Percentiles rank a stretch among this genome's conserved stretches.
Conservation (phyloP, 1,140 invertebrate species). For the Pantala flavescens region DNA sequence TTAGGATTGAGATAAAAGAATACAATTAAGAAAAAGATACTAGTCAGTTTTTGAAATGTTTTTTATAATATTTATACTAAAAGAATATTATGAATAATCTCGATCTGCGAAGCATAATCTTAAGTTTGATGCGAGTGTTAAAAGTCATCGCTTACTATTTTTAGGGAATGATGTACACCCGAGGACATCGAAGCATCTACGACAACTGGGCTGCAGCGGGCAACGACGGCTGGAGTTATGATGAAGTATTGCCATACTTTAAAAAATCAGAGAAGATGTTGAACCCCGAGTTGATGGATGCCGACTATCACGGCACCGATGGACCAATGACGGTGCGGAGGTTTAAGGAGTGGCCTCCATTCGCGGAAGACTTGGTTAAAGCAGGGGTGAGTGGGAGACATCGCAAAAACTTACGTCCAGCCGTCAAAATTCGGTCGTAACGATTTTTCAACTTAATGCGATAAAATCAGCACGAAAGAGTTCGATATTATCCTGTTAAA, state of each 20-base stretch:
- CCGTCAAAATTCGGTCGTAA: too few relatives aligned
- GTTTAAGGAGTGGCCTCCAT: constrained; percentile 34
- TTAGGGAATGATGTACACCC: constrained; percentile 53
- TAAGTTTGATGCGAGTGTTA: too few relatives aligned
- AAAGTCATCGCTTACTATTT: too few relatives aligned
- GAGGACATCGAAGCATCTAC: constrained; percentile 58
- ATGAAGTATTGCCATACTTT: constrained; percentile 72
- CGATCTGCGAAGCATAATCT: too few relatives aligned
- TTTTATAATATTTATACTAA: too few relatives aligned
- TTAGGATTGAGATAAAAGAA: too few relatives aligned
- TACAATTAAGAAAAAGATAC: too few relatives aligned
- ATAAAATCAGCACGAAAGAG: neutral
- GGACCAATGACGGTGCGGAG: constrained; percentile 40
- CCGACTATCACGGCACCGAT: constrained; percentile 30
- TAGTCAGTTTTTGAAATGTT: too few relatives aligned
- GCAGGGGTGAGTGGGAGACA: constrained; percentile 7
- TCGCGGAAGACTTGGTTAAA: constrained; percentile 19
- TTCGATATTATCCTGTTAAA: too few relatives aligned
- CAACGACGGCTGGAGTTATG: constrained; percentile 77
- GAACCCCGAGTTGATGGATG: constrained; percentile 29
- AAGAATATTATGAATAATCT: too few relatives aligned
- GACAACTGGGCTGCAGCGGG: constrained; percentile 61
- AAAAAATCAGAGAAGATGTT: constrained; percentile 61
- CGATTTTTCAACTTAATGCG: too few relatives aligned
- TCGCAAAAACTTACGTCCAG: neutral